Conservation (phyloP, 2,797 vertebrate species). For the Staurois parvus region DNA sequence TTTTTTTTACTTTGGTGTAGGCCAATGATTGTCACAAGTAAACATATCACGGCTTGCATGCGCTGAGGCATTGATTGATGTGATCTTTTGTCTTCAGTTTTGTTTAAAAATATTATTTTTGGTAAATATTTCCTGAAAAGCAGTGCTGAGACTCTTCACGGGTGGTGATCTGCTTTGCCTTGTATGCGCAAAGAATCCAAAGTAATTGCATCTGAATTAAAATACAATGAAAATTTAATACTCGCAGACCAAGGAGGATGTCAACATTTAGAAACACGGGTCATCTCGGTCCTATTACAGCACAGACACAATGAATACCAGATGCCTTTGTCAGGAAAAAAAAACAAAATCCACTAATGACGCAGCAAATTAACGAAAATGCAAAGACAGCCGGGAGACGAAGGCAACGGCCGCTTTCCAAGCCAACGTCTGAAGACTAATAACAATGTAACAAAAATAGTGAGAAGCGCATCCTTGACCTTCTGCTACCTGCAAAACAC, state of each 20-base stretch:
- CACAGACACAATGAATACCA: background rate
- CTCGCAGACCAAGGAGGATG: conserved; percentile 33
- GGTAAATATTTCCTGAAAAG: background rate
- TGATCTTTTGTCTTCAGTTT: no score
- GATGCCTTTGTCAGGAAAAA: background rate
- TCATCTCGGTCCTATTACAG: conserved; percentile 42
- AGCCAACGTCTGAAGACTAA: background rate
- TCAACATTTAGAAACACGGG: conserved; percentile 46
- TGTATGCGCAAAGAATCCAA: conserved; percentile 31
- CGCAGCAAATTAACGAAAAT: conserved; percentile 8
- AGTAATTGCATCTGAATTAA: conserved; percentile 48
- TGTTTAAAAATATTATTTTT: no score
- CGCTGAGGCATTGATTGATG: no score
- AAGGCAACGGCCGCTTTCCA: background rate
- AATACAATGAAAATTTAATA: conserved; percentile 50
- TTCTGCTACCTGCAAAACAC: conserved; percentile 21
- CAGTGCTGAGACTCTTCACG: background rate
- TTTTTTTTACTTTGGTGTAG: no score
- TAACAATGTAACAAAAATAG: conserved; percentile 44
- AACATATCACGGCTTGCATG: no score
- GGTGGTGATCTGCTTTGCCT: conserved; percentile 28
- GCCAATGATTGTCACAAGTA: no score
- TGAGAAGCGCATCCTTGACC: background rate
- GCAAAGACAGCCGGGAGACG: conserved; percentile 11
- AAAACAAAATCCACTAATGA: conserved; percentile 22